phyloP scores from a whole-genome alignment of 2,888 invertebrate genomes.

The Harpalus rubripes region DNA sequence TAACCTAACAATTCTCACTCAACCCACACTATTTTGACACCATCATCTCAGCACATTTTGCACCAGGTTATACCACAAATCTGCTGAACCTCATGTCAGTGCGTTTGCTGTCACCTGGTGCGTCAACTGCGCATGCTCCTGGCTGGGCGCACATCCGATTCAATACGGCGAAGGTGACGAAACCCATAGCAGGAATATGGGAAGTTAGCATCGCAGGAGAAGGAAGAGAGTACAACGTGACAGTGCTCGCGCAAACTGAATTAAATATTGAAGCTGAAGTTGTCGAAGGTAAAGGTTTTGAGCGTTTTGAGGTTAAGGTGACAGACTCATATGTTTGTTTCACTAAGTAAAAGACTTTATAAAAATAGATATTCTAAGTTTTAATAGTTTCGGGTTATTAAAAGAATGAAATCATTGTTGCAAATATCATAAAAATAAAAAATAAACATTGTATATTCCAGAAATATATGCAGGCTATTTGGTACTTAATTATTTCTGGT shows the following conservation, averaged over 20 bases:
- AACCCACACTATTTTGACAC: conserved; percentile 10
- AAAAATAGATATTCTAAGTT: no score
- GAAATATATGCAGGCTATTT: no score
- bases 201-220: conserved; percentile 69
- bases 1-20: not conserved
- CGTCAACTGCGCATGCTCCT: conserved; percentile 74
- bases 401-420: no score
- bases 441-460: no score
- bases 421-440: no score
- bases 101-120: conserved; percentile 77
- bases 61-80: conserved; percentile 79
- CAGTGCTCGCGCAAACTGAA: conserved; percentile 72
- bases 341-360: no score
- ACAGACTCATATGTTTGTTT: no score
- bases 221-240: conserved; percentile 72
- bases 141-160: conserved; percentile 72
- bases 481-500: no score
- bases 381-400: no score
- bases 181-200: conserved; percentile 73
- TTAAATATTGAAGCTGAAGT: conserved; percentile 64
- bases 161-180: conserved; percentile 69
- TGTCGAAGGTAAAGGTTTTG: not conserved
- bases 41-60: conserved; percentile 51
- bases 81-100: conserved; percentile 78
- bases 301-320: not conserved